Conservation (phyloP, 2,888 invertebrate species). For the Noctua fimbriata region DNA sequence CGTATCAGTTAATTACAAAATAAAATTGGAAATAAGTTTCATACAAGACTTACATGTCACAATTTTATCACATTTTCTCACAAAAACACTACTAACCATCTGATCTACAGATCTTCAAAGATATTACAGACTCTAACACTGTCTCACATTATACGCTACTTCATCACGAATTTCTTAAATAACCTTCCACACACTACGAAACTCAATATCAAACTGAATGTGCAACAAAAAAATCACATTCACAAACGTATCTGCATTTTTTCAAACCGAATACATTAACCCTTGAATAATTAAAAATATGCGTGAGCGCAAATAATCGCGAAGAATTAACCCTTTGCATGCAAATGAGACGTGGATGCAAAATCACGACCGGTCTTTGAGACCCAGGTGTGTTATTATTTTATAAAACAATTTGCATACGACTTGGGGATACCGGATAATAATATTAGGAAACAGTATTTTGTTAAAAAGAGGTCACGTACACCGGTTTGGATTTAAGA, state of each 20-base stretch:
- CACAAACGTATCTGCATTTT: conserved; percentile 79
- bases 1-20: neutral
- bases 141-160: neutral
- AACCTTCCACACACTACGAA: conserved; percentile 78
- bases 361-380: conserved; percentile 83
- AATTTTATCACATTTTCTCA: neutral
- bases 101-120: neutral
- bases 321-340: conserved; percentile 89
- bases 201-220: conserved; percentile 82
- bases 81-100: neutral
- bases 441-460: conserved; percentile 54
- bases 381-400: conserved; percentile 86
- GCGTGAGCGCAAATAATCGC: conserved; percentile 89
- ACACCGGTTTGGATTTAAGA: conserved; percentile 36
- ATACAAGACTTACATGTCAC: conserved; percentile 26
- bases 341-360: conserved; percentile 85
- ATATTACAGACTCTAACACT: neutral
- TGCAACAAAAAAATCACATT: conserved; percentile 76
- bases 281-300: conserved; percentile 90
- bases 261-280: conserved; percentile 86
- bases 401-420: conserved; percentile 73
- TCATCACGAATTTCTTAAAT: conserved; percentile 13
- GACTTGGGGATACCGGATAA: conserved; percentile 66
- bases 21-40: neutral
- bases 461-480: conserved; percentile 62